A percentile compares a stretch with the other conserved stretches of the same genome.
Conservation (phyloP, 1,140 invertebrate genomes). For the Gryllus bimaculatus region DNA sequence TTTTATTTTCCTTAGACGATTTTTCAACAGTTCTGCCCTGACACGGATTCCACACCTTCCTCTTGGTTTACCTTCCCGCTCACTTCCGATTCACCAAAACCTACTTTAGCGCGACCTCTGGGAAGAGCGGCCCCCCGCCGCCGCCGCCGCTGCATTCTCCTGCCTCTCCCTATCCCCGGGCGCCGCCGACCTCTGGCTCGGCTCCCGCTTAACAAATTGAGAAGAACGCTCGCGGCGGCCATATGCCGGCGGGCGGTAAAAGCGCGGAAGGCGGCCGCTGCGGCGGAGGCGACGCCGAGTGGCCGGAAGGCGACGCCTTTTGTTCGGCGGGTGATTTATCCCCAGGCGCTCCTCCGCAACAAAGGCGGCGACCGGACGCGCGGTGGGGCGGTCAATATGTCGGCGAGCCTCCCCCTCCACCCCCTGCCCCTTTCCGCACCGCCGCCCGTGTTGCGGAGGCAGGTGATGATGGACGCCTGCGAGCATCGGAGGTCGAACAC, state of each 20-base stretch:
- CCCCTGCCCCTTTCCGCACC: no score
- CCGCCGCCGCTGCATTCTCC: no score
- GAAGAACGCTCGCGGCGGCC: not conserved
- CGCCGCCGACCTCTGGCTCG: not conserved
- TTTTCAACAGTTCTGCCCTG: no score
- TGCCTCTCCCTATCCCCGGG: no score
- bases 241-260: constrained; percentile 2
- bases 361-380: not conserved
- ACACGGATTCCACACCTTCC: no score
- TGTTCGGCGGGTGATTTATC: not conserved
- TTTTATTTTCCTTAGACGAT: no score
- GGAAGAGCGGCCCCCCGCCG: no score
- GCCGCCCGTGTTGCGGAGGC: not conserved
- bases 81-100: no score
- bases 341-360: not conserved
- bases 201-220: not conserved
- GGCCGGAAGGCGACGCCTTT: not conserved
- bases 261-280: not conserved
- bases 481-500: not conserved
- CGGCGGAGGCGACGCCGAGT: not conserved
- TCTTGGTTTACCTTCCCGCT: no score
- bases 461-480: not conserved
- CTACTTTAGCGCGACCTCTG: no score
- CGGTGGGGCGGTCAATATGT: not conserved
- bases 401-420: no score